Evolutionary conservation across 2,888 invertebrate genomes (phyloP).

Genomic region (Apodemia duryi): DNA sequence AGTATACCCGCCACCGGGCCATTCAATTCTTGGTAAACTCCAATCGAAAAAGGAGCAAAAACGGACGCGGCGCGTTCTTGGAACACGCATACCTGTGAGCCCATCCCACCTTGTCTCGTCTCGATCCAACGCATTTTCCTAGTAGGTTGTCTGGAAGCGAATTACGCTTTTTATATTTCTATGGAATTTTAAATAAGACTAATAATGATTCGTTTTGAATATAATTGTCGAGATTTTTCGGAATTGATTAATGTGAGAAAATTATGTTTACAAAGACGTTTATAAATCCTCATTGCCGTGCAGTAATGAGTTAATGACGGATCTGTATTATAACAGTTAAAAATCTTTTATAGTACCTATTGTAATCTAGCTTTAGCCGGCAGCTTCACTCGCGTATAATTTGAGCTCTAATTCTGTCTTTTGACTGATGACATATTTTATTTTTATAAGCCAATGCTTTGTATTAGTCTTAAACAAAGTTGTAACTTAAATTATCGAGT

Average conservation of each 20-base stretch:
- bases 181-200: conserved; percentile 10
- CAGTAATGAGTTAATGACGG: no score
- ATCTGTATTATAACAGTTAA: no score
- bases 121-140: conserved; percentile 27
- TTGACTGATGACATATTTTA: no score
- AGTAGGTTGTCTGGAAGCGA: conserved; percentile 16
- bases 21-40: conserved; percentile 74
- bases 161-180: conserved; percentile 12
- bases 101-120: conserved; percentile 55
- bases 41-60: conserved; percentile 79
- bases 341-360: no score
- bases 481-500: no score
- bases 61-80: conserved; percentile 65
- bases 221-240: conserved; percentile 11
- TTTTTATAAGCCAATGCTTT: no score
- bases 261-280: no score
- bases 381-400: no score
- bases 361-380: no score
- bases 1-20: conserved; percentile 76
- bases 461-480: no score
- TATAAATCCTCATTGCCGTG: no score
- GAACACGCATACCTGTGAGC: conserved; percentile 74
- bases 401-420: no score
- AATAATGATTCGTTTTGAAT: conserved; percentile 10
- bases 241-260: background rate